phyloP scores from a whole-genome alignment of 1,140 invertebrate species.

The Zaprionus tsacasi region DNA sequence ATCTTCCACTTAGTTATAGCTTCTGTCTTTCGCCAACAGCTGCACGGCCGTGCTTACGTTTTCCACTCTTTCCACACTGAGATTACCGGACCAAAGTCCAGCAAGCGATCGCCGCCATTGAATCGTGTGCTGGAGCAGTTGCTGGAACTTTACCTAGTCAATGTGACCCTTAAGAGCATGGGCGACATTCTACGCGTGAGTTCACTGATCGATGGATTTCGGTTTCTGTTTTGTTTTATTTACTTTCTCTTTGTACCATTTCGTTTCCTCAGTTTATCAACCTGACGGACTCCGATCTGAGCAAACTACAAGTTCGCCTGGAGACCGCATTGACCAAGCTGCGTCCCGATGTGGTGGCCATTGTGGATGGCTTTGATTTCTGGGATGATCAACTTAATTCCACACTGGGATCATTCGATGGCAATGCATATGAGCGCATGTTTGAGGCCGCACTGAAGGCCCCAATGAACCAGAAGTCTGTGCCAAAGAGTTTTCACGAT shows the following conservation, averaged over 20 bases:
- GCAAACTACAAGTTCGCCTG: conserved; percentile 87
- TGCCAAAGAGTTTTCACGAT: conserved; percentile 90
- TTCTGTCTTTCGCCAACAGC: conserved; percentile 19
- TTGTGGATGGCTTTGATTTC: conserved; percentile 96
- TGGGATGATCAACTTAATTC: conserved; percentile 92
- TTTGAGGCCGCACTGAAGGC: conserved; percentile 93
- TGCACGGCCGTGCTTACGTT: conserved; percentile 91
- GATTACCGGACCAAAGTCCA: conserved; percentile 83
- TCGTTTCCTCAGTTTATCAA: conserved; percentile 88
- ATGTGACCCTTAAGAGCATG: conserved; percentile 89
- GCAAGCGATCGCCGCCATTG: conserved; percentile 84
- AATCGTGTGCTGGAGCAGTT: conserved; percentile 88
- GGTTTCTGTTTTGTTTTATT: background rate
- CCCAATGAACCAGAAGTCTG: conserved; percentile 92
- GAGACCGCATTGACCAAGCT: conserved; percentile 89
- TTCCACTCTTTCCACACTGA: conserved; percentile 87
- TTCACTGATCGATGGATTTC: background rate
- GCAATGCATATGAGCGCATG: conserved; percentile 94
- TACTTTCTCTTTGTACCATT: background rate
- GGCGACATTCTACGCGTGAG: conserved; percentile 92
- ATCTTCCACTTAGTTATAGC: background rate
- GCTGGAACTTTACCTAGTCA: conserved; percentile 91
- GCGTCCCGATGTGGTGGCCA: conserved; percentile 93
- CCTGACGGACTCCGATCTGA: conserved; percentile 87
- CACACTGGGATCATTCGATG: conserved; percentile 94